Percentiles rank a stretch among this genome's conserved stretches.
phyloP scores from a whole-genome alignment of 2,888 invertebrate species.

The Dicycla oo region DNA sequence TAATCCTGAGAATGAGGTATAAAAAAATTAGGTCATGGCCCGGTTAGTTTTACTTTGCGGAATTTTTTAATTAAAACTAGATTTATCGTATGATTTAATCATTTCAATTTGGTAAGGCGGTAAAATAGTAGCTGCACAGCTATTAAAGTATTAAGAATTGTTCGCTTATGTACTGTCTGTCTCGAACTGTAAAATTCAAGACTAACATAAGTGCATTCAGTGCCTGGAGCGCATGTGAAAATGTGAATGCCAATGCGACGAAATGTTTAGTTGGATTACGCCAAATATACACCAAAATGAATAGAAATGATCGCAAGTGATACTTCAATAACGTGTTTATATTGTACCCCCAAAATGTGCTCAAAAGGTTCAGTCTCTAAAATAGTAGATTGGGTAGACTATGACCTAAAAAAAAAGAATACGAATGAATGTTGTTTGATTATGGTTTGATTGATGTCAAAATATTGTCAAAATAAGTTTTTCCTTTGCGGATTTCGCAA shows the following conservation, averaged over 20 bases:
- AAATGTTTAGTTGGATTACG: too few relatives aligned
- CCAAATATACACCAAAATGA: background rate
- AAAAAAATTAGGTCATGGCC: background rate
- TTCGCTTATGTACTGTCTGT: background rate
- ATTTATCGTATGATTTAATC: background rate
- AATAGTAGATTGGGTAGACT: background rate
- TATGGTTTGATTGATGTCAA: conserved; percentile 26
- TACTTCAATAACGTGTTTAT: too few relatives aligned
- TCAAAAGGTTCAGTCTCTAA: conserved; percentile 5
- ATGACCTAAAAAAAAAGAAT: background rate
- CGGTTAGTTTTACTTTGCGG: background rate
- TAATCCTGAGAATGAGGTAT: background rate
- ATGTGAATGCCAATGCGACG: too few relatives aligned
- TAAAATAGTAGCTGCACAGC: background rate
- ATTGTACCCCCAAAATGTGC: background rate
- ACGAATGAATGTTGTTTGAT: conserved; percentile 27
- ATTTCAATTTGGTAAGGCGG: background rate
- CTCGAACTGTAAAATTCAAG: too few relatives aligned
- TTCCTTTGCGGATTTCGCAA: conserved; percentile 44
- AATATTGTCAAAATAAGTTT: conserved; percentile 50
- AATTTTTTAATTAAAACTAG: background rate
- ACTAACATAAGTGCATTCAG: too few relatives aligned
- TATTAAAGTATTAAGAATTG: background rate
- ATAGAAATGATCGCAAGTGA: background rate
- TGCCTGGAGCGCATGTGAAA: too few relatives aligned